Evolutionary conservation across 2,888 invertebrate species (phyloP).

Genomic region (Xylocampa areola): DNA sequence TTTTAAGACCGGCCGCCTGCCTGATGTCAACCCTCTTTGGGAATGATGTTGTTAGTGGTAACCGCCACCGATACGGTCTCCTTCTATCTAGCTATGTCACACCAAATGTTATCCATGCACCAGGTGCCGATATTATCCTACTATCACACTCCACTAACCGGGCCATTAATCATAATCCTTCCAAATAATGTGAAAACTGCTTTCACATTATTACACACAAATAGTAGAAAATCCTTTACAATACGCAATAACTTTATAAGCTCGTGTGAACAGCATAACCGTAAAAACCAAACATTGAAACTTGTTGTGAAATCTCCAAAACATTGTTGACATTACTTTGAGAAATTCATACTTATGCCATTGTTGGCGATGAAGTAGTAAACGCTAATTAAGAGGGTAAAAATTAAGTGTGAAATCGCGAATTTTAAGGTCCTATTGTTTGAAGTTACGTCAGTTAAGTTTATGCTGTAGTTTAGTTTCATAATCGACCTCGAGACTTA

Average conservation of each 20-base stretch:
- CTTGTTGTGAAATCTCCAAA: constrained; percentile 40
- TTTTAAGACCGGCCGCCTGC: too few relatives aligned
- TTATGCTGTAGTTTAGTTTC: constrained; percentile 22
- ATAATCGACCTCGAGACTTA: constrained; percentile 40
- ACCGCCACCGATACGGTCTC: too few relatives aligned
- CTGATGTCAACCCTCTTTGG: too few relatives aligned
- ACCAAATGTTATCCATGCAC: too few relatives aligned
- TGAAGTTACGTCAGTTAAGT: constrained; percentile 31
- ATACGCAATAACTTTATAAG: constrained; percentile 28
- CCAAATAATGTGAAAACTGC: background rate
- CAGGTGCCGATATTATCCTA: too few relatives aligned
- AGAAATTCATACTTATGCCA: constrained; percentile 42
- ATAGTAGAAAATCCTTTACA: constrained; percentile 18
- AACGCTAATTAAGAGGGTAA: constrained; percentile 50
- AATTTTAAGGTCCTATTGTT: constrained; percentile 50
- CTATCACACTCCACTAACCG: too few relatives aligned
- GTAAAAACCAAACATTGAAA: constrained; percentile 30
- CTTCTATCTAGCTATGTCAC: too few relatives aligned
- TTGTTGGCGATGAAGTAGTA: constrained; percentile 43
- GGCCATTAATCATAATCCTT: too few relatives aligned
- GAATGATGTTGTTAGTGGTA: too few relatives aligned
- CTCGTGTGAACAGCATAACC: constrained; percentile 33
- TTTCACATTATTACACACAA: constrained; percentile 20
- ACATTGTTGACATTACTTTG: constrained; percentile 54
- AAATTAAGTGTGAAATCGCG: constrained; percentile 39